phyloP scores from a whole-genome alignment of 2,113 vertebrate species.

The Noturus placidus region DNA sequence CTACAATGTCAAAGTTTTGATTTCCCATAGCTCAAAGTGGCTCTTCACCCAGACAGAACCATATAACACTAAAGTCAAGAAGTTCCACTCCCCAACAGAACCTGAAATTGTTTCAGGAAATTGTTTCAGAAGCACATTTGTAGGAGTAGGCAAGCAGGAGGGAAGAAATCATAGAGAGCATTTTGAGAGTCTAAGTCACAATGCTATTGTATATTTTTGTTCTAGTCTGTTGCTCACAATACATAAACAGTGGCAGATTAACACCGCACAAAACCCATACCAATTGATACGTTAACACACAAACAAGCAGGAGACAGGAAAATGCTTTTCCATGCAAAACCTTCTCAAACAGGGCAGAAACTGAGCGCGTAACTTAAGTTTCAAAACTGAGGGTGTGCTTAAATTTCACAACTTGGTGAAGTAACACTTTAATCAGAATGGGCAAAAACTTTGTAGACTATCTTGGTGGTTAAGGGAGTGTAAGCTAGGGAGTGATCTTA shows the following conservation, averaged over 20 bases:
- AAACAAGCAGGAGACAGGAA: conserved; percentile 15
- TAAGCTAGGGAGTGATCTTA: conserved; percentile 24
- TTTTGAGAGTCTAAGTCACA: neutral
- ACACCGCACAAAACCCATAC: neutral
- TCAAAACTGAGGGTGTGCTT: conserved; percentile 16
- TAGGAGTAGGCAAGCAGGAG: neutral
- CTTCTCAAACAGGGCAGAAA: conserved; percentile 4
- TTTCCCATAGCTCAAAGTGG: neutral
- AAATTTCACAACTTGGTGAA: conserved; percentile 33
- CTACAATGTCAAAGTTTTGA: neutral
- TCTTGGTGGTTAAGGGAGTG: conserved; percentile 22
- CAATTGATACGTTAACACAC: neutral
- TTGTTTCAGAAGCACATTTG: conserved; percentile 3
- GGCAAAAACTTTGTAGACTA: neutral
- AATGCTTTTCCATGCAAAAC: neutral
- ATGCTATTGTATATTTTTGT: neutral
- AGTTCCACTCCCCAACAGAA: neutral
- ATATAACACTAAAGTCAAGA: neutral
- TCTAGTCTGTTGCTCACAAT: neutral
- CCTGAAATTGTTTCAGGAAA: too few species aligned
- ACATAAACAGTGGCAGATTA: conserved; percentile 3
- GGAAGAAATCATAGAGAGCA: neutral
- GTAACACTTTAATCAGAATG: conserved; percentile 8
- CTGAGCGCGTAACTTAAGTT: neutral
- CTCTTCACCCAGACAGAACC: neutral